Evolutionary conservation across 2,113 vertebrate genomes (phyloP).

Genomic region (Terrapene triunguis): DNA sequence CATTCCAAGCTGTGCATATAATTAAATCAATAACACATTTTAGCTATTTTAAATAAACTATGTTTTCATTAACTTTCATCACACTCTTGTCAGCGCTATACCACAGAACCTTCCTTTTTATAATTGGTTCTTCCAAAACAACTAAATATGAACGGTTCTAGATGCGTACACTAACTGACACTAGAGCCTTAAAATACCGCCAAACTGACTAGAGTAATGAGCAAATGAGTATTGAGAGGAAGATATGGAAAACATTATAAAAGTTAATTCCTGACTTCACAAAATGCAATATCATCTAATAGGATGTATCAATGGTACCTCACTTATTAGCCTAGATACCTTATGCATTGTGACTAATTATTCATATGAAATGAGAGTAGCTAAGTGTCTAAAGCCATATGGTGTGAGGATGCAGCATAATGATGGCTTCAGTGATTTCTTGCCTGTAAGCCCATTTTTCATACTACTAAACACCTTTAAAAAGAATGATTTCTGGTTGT

Average conservation of each 20-base stretch:
- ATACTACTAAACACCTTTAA: fast-evolving
- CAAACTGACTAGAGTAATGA: neutral
- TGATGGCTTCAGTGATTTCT: neutral
- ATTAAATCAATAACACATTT: slow-evolving; percentile 49
- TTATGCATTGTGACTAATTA: neutral
- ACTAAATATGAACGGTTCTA: slow-evolving; percentile 19
- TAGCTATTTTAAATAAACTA: slow-evolving; percentile 48
- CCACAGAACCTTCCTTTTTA: slow-evolving; percentile 40
- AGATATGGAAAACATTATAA: neutral
- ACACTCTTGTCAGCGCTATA: slow-evolving; percentile 36
- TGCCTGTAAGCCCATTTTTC: neutral
- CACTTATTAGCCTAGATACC: neutral
- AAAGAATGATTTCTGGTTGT: neutral
- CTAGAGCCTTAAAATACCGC: neutral
- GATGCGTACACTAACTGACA: slow-evolving; percentile 11
- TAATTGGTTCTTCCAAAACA: slow-evolving; percentile 31
- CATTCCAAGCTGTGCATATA: slow-evolving; percentile 39
- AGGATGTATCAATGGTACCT: neutral
- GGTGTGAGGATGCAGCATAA: neutral
- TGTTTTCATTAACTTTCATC: slow-evolving; percentile 54
- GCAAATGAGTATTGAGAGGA: neutral
- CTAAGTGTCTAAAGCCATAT: neutral
- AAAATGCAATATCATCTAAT: neutral
- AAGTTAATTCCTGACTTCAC: neutral
- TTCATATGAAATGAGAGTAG: neutral